Evolutionary conservation across 2,888 invertebrate genomes (phyloP).

Genomic region (Alloplasta piceator): DNA sequence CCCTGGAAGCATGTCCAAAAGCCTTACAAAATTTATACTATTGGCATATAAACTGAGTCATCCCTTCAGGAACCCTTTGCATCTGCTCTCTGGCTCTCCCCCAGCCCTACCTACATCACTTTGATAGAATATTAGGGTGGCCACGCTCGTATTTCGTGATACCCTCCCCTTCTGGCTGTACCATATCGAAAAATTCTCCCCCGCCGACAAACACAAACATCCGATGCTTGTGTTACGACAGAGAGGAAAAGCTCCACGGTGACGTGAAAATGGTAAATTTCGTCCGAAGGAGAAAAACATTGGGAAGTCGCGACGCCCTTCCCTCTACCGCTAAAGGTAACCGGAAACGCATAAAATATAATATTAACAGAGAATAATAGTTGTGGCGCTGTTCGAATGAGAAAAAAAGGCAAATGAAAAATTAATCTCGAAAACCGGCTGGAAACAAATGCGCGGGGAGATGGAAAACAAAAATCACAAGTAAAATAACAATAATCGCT

Average conservation of each 20-base stretch:
- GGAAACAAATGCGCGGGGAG: too few species aligned
- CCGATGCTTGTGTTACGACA: background rate
- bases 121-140: conserved; percentile 34
- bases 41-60: conserved; percentile 56
- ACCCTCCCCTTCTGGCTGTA: conserved; percentile 24
- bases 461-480: too few species aligned
- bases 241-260: background rate
- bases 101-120: conserved; percentile 39
- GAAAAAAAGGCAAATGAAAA: too few species aligned
- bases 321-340: too few species aligned
- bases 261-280: background rate
- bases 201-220: conserved; percentile 23
- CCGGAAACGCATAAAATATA: too few species aligned
- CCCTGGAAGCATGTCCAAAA: background rate
- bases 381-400: too few species aligned
- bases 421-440: too few species aligned
- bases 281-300: background rate
- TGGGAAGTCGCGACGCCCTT: background rate
- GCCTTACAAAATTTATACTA: background rate
- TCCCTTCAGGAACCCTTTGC: conserved; percentile 52
- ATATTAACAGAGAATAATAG: too few species aligned
- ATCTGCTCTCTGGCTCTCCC: conserved; percentile 40
- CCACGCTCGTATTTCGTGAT: conserved; percentile 36
- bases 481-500: too few species aligned
- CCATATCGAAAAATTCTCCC: conserved; percentile 18